Percentiles rank a stretch among this genome's conserved stretches.
phyloP scores from a whole-genome alignment of 2,113 vertebrate genomes.

The Pandion haliaetus region DNA sequence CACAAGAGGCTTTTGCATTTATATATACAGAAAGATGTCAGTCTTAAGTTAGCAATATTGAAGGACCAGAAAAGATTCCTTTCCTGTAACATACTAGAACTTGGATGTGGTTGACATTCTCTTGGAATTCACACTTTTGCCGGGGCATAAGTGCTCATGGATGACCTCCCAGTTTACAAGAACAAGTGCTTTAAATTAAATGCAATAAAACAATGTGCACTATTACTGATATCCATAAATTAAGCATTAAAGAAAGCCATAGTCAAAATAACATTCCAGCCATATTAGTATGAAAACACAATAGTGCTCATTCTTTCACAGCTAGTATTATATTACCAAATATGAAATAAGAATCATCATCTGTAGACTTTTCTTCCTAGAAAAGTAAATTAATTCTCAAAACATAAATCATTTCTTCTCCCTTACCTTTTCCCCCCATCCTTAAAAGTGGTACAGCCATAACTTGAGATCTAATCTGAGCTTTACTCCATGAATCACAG shows the following conservation, averaged over 20 bases:
- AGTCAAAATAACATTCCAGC: not conserved
- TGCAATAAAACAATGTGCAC: not conserved
- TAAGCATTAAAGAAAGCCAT: no score
- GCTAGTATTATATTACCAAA: not conserved
- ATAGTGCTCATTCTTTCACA: not conserved
- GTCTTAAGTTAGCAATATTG: not conserved
- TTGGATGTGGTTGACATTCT: not conserved
- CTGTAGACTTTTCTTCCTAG: not conserved
- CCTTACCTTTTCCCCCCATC: not conserved
- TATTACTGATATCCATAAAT: not conserved
- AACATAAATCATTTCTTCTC: not conserved
- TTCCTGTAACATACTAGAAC: not conserved
- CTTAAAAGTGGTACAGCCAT: not conserved
- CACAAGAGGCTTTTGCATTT: not conserved
- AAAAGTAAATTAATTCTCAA: not conserved
- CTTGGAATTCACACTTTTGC: not conserved
- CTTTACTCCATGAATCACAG: not conserved
- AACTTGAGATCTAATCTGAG: not conserved
- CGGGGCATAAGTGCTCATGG: not conserved
- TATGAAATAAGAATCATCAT: not conserved
- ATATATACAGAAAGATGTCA: not conserved
- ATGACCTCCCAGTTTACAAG: not conserved
- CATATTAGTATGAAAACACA: not conserved
- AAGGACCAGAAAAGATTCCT: not conserved
- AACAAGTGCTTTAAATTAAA: not conserved